Evolutionary conservation across 2,888 invertebrate genomes (phyloP).

Genomic region (Eilema griseolum): DNA sequence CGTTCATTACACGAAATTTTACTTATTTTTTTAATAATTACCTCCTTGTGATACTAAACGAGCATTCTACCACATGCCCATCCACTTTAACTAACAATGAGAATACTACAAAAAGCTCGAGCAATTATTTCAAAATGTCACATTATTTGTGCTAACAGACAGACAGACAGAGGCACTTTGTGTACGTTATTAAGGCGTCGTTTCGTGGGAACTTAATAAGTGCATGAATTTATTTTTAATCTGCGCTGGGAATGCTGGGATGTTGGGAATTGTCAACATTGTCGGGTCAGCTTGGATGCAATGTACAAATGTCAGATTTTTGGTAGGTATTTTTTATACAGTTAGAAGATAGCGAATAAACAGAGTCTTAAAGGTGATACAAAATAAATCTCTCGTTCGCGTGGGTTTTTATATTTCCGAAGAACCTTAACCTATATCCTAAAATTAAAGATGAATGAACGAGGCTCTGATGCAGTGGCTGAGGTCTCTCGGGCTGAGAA

Average conservation of each 20-base stretch:
- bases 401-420: too few species aligned
- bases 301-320: slow-evolving; percentile 34
- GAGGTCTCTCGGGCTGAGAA: too few species aligned
- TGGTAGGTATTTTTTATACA: slow-evolving; percentile 10
- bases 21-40: slow-evolving; percentile 37
- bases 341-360: neutral
- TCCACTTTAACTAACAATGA: slow-evolving; percentile 55
- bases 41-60: slow-evolving; percentile 16
- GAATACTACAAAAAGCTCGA: slow-evolving; percentile 42
- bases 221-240: slow-evolving; percentile 50
- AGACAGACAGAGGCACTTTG: slow-evolving; percentile 39
- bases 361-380: neutral
- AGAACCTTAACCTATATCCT: too few species aligned
- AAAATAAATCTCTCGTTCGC: too few species aligned
- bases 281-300: slow-evolving; percentile 12
- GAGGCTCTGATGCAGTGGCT: too few species aligned
- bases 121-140: slow-evolving; percentile 71
- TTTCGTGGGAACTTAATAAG: slow-evolving; percentile 57
- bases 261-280: slow-evolving; percentile 36
- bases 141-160: slow-evolving; percentile 58
- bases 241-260: slow-evolving; percentile 28
- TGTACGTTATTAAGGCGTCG: slow-evolving; percentile 47
- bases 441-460: too few species aligned
- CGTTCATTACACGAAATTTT: slow-evolving; percentile 44
- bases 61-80: slow-evolving; percentile 51